These are phyloP conservation scores for Garra rufa DNA, from an alignment of 2,113 vertebrate species.

Conservation along the genomic window DNA sequence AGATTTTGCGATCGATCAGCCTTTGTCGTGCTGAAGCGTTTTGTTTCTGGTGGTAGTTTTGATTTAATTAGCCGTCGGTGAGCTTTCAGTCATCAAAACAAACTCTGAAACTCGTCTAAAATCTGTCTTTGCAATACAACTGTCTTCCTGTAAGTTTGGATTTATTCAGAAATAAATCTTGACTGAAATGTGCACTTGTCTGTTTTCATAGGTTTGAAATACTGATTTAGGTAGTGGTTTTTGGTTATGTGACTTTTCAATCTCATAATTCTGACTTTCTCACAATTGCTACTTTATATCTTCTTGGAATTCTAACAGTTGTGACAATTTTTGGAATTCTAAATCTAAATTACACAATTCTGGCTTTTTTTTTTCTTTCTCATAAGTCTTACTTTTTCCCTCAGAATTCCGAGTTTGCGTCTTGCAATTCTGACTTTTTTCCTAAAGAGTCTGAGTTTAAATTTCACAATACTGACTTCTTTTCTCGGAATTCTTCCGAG, in stretches of 20 bases:
- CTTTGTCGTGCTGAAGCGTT: background rate
- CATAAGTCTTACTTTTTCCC: too few species aligned
- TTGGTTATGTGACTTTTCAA: background rate
- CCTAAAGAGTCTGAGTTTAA: too few species aligned
- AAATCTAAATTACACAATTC: too few species aligned
- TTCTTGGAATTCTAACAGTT: too few species aligned
- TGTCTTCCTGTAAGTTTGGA: conserved; percentile 80
- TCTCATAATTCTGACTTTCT: background rate
- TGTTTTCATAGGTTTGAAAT: background rate
- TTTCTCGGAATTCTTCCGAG: too few species aligned
- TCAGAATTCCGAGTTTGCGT: too few species aligned
- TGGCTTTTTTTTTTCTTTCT: too few species aligned
- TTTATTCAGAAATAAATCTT: conserved; percentile 73
- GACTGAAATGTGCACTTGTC: conserved; percentile 58
- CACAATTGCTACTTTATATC: too few species aligned
- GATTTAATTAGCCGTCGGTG: conserved; percentile 53
- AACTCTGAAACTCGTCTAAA: conserved; percentile 65
- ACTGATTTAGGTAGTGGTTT: too few species aligned
- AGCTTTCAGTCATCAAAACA: conserved; percentile 68
- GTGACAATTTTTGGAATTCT: background rate
- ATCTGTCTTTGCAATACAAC: conserved; percentile 78
- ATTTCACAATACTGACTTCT: too few species aligned
- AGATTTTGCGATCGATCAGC: conserved; percentile 19
- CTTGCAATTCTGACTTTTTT: too few species aligned
- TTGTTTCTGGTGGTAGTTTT: background rate